A percentile compares a stretch with the other conserved stretches of the same genome.
phyloP scores from a whole-genome alignment of 2,113 vertebrate species.

The Todiramphus chloris region DNA sequence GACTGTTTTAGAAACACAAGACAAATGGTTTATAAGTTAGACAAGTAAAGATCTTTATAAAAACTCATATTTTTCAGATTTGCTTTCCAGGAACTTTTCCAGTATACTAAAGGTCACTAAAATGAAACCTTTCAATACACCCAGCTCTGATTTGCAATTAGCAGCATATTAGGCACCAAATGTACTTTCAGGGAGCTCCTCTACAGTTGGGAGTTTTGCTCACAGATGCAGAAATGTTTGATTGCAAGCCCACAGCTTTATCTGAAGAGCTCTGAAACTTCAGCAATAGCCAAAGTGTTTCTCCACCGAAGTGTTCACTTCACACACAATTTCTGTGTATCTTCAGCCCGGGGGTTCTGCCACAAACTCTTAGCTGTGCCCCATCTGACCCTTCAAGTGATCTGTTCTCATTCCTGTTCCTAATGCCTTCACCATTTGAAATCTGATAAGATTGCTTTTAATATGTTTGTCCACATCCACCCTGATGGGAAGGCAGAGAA shows the following conservation, averaged over 20 bases:
- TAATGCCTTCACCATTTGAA: not conserved
- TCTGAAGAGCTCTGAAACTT: not conserved
- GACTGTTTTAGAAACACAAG: slow-evolving; percentile 75
- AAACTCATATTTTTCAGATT: not conserved
- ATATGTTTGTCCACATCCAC: not conserved
- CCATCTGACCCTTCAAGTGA: not conserved
- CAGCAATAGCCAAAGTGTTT: not conserved
- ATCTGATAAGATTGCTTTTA: not conserved
- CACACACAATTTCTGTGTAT: not conserved
- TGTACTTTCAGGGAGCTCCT: not conserved
- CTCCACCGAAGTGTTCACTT: not conserved
- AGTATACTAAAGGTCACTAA: not conserved
- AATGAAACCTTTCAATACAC: not conserved
- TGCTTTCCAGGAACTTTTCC: not conserved
- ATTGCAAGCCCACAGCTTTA: not conserved
- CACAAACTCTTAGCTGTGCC: not conserved
- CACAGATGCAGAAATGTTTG: not conserved
- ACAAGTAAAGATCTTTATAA: not conserved
- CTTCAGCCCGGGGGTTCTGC: not conserved
- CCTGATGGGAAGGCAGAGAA: not conserved
- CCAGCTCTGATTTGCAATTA: not conserved
- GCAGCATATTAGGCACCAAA: not conserved
- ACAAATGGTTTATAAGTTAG: not conserved
- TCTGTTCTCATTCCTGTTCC: not conserved
- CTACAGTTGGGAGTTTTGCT: not conserved